phyloP scores from a whole-genome alignment of 2,888 invertebrate species.

The Halocaridina rubra region DNA sequence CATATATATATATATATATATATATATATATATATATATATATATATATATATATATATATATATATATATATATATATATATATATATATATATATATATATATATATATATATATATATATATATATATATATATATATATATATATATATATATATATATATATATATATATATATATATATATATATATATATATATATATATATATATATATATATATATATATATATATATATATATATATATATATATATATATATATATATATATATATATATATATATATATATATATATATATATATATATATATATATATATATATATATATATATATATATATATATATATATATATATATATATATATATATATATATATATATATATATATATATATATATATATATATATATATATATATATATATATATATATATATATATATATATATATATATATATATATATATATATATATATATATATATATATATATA shows the following conservation, averaged over 20 bases:
- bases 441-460: slow-evolving; percentile 3
- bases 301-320: not conserved
- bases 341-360: not conserved
- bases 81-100: no score
- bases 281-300: not conserved
- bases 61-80: no score
- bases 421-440: slow-evolving; percentile 8
- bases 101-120: no score
- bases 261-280: not conserved
- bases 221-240: no score
- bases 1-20: not conserved
- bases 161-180: no score
- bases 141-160: no score
- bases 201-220: no score
- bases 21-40: no score
- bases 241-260: not conserved
- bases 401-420: not conserved
- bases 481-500: slow-evolving; percentile 8
- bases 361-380: not conserved
- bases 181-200: no score
- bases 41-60: no score
- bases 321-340: not conserved
- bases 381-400: not conserved
- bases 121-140: no score
- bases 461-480: slow-evolving; percentile 8